Base-by-base conservation (phyloP, 2,888 invertebrate species). In the Eilema sororculum region DNA sequence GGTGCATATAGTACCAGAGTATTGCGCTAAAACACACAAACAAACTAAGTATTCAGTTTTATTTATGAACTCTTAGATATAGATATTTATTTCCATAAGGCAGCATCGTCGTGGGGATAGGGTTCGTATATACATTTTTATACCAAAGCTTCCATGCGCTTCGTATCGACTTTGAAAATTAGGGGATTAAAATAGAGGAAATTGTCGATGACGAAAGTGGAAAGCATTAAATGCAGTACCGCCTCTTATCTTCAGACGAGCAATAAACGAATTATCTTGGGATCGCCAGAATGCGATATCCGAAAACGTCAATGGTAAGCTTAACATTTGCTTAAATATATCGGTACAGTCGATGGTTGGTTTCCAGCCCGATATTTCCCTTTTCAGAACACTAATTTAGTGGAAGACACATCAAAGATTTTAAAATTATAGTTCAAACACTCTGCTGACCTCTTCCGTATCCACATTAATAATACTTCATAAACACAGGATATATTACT, bases 221-320 rank as follows among this genome's bases (percentile, higher is more conserved):
- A 64, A 25, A 28, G 10, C 10, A 28, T 46, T 64, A 64, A 52
- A 24, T 62, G 22, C 16, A 22, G 37, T 24, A 16, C 24, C 37
- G 24, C 8, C 22, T 16, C 25, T n/a, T 64, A 65, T 65, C 65
- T 56, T 30, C 56, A 65, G 30, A 65, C 30, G 4, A 65, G 64
- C 6, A 52, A 30, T 65, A 30, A 56, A 22, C 22, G 24, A 24
- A 57, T 57, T 57, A 57, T 24, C 13, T 57, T 57, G 24, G 57
- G 24, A 57, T 57, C 24, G 24, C 24, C 3, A 3, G 10, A 3
- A 57, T 24, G 24, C 57, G 57, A 57, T 57, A 57, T 57, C 22
- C 57, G 2, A 57, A 24, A 57, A 57, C 57, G 57, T 12, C 57
- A 24, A 57, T 13, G 24, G 6, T 2, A 8, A 20, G 46, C 57